Evolutionary conservation across 2,797 vertebrate species (phyloP).

Genomic region (Acanthiza pusilla): DNA sequence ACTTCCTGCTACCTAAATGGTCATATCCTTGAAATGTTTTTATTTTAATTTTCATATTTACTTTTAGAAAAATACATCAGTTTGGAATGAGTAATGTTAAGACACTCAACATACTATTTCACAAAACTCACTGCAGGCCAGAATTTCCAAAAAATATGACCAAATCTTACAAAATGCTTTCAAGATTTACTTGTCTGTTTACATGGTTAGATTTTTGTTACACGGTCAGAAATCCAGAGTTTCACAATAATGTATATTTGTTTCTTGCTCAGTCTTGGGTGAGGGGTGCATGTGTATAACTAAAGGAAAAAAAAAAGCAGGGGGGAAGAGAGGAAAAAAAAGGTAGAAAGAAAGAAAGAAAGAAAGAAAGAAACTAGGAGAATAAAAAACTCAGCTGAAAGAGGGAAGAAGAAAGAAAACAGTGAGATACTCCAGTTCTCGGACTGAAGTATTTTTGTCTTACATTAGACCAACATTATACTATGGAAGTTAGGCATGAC

Average conservation of each 20-base stretch:
- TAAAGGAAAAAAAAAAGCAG: fast-evolving
- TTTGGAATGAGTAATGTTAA: neutral
- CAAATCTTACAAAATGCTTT: neutral
- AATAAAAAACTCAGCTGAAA: neutral
- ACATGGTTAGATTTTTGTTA: neutral
- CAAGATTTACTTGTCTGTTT: neutral
- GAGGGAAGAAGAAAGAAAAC: neutral
- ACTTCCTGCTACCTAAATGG: neutral
- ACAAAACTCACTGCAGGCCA: neutral
- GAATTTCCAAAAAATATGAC: neutral
- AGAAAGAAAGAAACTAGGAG: neutral
- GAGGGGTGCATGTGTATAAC: fast-evolving
- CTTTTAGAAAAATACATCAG: neutral
- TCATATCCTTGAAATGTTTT: neutral
- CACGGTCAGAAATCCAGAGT: neutral
- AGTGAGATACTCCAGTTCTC: neutral
- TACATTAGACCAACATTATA: neutral
- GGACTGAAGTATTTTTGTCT: neutral
- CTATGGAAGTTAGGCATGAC: fast-evolving
- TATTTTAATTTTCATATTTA: neutral
- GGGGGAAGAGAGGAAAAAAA: fast-evolving
- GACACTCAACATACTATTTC: too few species aligned
- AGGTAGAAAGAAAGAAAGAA: neutral
- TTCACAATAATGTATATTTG: neutral
- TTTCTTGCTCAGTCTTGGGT: neutral